These are phyloP conservation scores for Riparia riparia DNA, from an alignment of 2,113 vertebrate species.

Conservation along the genomic window DNA sequence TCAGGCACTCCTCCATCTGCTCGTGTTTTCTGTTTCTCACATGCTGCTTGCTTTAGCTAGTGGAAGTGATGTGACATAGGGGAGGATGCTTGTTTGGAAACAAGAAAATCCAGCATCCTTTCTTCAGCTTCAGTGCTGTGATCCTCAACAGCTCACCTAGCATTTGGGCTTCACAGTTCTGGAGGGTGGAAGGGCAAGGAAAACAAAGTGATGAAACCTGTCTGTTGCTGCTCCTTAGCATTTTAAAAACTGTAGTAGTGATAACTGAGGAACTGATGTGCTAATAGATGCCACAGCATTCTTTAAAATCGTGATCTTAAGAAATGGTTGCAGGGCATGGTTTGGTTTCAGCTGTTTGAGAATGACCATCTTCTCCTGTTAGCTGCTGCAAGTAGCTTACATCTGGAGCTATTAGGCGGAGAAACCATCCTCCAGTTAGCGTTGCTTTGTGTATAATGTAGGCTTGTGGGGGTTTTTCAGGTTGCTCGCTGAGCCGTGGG, in stretches of 20 bases:
- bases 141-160: not conserved
- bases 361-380: not conserved
- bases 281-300: not conserved
- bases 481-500: not conserved
- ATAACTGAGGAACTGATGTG: not conserved
- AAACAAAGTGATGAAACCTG: not conserved
- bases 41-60: not conserved
- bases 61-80: not conserved
- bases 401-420: not conserved
- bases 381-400: not conserved
- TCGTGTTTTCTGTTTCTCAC: not conserved
- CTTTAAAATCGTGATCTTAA: not conserved
- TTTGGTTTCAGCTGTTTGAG: not conserved
- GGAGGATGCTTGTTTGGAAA: not conserved
- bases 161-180: not conserved
- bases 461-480: not conserved
- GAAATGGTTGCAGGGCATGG: not conserved
- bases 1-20: not conserved
- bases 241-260: not conserved
- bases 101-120: not conserved
- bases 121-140: not conserved
- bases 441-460: not conserved
- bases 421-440: not conserved
- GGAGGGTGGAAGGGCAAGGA: not conserved
- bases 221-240: not conserved